phyloP scores from a whole-genome alignment of 2,113 vertebrate genomes.

The Circaetus gallicus region DNA sequence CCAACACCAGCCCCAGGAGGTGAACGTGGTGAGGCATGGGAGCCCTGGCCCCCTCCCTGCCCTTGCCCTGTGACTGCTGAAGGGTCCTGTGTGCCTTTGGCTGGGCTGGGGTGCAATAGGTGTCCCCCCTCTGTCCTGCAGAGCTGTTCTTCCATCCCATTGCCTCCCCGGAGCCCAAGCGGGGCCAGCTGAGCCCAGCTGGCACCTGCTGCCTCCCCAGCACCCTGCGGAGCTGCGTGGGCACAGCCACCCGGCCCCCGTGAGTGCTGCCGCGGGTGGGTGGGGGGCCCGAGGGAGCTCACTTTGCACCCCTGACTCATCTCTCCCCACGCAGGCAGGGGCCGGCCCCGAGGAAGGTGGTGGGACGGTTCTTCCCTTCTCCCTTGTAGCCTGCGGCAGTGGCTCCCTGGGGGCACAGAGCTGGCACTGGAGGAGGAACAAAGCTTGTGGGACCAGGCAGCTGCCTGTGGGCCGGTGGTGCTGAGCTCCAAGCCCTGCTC shows the following conservation, averaged over 20 bases:
- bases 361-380: slow-evolving; percentile 50
- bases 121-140: neutral
- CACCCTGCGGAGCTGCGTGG: slow-evolving; percentile 52
- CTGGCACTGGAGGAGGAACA: neutral
- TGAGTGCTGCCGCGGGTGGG: slow-evolving; percentile 26
- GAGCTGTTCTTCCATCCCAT: slow-evolving; percentile 68
- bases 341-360: neutral
- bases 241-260: slow-evolving; percentile 10
- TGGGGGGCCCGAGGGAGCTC: neutral
- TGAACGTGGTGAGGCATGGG: neutral
- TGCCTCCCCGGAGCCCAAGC: slow-evolving; percentile 67
- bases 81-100: fast-evolving
- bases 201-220: slow-evolving; percentile 58
- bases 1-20: fast-evolving
- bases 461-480: neutral
- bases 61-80: neutral
- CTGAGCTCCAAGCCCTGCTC: neutral
- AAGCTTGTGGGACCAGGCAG: neutral
- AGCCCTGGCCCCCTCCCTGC: neutral
- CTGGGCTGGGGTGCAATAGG: neutral
- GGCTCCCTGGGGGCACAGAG: fast-evolving
- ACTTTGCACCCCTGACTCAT: neutral
- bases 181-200: neutral
- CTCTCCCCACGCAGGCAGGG: slow-evolving; percentile 19
- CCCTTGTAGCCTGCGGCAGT: neutral